phyloP scores from a whole-genome alignment of 1,140 invertebrate species.

The Dinoponera quadriceps region DNA sequence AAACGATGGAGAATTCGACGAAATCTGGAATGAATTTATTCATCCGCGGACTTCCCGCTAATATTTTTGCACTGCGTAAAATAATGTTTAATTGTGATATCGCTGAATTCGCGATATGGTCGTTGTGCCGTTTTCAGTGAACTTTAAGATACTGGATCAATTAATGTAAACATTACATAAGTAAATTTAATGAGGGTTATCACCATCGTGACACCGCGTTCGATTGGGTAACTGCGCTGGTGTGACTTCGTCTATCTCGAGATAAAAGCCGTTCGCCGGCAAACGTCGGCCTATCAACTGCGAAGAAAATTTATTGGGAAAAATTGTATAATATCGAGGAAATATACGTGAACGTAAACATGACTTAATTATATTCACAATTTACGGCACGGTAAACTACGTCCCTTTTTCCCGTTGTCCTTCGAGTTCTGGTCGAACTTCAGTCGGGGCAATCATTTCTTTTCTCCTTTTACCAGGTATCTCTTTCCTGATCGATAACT shows the following conservation, averaged over 20 bases:
- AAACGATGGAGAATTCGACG: too few species aligned
- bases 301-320: too few species aligned
- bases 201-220: neutral
- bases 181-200: constrained; percentile 24
- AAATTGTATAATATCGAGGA: too few species aligned
- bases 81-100: too few species aligned
- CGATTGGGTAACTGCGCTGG: constrained; percentile 14
- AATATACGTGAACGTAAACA: too few species aligned
- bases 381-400: neutral
- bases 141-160: neutral
- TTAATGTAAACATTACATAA: constrained; percentile 1
- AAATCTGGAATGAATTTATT: too few species aligned
- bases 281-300: neutral
- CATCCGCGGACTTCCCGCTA: too few species aligned
- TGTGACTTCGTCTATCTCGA: constrained; percentile 1
- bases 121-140: too few species aligned
- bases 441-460: neutral
- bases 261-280: neutral
- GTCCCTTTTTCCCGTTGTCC: neutral
- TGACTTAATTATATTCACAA: neutral
- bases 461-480: neutral
- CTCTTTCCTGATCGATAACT: neutral
- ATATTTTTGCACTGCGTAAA: too few species aligned
- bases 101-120: too few species aligned
- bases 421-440: neutral